Evolutionary conservation across 2,797 vertebrate genomes (phyloP).

Genomic region (Gila robusta): DNA sequence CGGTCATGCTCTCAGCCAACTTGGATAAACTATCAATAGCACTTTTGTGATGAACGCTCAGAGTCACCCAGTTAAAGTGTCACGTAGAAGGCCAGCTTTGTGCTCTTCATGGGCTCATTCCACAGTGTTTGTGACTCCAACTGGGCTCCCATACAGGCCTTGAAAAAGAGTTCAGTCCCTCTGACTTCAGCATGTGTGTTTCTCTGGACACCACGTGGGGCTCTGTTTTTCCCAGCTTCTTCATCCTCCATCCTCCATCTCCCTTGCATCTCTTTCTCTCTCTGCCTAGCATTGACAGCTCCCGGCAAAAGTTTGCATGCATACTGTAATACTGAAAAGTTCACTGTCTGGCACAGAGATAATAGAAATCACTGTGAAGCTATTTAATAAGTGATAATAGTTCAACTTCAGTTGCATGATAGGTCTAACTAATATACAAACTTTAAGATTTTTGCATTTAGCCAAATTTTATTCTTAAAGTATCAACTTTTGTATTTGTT

Average conservation of each 20-base stretch:
- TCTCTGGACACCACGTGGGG: constrained; percentile 24
- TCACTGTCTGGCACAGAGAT: not conserved
- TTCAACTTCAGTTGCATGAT: not conserved
- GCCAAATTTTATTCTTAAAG: not conserved
- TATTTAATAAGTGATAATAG: constrained; percentile 7
- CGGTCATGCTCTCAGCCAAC: constrained; percentile 45
- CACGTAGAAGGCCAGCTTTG: constrained; percentile 57
- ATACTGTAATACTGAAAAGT: constrained; percentile 24
- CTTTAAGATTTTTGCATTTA: not conserved
- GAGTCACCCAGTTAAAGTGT: constrained; percentile 55
- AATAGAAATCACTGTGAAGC: not conserved
- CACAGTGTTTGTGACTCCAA: constrained; percentile 43
- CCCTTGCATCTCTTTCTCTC: not conserved
- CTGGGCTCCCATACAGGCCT: constrained; percentile 53
- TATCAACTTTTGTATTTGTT: not conserved
- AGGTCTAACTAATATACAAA: not conserved
- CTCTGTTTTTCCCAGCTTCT: not conserved
- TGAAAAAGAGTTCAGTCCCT: constrained; percentile 26
- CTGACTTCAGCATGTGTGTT: constrained; percentile 43
- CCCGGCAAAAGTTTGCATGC: constrained; percentile 16
- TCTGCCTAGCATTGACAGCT: constrained; percentile 7
- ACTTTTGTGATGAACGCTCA: constrained; percentile 62
- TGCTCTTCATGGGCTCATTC: constrained; percentile 58
- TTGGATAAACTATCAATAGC: constrained; percentile 58
- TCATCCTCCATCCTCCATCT: not conserved